Conservation (phyloP, 2,797 vertebrate genomes). For the Hypotaenidia okinawae region DNA sequence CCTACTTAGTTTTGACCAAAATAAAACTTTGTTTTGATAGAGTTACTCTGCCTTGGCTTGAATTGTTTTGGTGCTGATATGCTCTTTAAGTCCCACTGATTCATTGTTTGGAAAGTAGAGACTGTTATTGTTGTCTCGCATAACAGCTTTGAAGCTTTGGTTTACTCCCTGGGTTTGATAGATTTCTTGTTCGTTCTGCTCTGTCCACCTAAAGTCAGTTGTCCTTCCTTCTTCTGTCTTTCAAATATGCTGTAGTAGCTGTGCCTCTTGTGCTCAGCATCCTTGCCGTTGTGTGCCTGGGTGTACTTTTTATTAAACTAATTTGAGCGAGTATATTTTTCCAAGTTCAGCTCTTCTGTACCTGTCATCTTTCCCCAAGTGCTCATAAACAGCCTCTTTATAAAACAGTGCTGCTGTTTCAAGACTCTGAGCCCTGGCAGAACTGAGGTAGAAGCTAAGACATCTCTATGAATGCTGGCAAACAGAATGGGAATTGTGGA, state of each 20-base stretch:
- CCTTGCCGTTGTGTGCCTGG: background rate
- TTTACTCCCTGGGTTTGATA: background rate
- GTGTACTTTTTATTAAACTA: background rate
- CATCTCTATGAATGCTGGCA: background rate
- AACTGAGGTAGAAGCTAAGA: background rate
- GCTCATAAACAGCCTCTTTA: background rate
- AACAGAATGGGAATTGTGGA: background rate
- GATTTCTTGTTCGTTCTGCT: background rate
- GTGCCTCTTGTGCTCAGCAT: background rate
- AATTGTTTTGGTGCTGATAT: background rate
- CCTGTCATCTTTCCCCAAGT: background rate
- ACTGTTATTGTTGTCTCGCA: conserved; percentile 7
- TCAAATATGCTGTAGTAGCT: background rate
- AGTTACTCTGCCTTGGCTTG: background rate
- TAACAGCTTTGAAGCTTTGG: conserved; percentile 11
- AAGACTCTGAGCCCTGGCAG: background rate
- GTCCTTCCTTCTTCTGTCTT: background rate
- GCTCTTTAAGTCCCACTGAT: conserved; percentile 19
- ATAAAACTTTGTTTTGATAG: conserved; percentile 4
- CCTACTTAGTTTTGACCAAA: background rate
- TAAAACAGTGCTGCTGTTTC: background rate
- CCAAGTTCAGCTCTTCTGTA: background rate
- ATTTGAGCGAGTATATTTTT: background rate
- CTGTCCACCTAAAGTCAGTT: background rate
- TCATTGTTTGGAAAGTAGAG: conserved; percentile 21